A percentile compares a stretch with the other conserved stretches of the same genome.
Evolutionary conservation across 2,113 vertebrate genomes (phyloP).

Genomic region (Spilogale gracilis): DNA sequence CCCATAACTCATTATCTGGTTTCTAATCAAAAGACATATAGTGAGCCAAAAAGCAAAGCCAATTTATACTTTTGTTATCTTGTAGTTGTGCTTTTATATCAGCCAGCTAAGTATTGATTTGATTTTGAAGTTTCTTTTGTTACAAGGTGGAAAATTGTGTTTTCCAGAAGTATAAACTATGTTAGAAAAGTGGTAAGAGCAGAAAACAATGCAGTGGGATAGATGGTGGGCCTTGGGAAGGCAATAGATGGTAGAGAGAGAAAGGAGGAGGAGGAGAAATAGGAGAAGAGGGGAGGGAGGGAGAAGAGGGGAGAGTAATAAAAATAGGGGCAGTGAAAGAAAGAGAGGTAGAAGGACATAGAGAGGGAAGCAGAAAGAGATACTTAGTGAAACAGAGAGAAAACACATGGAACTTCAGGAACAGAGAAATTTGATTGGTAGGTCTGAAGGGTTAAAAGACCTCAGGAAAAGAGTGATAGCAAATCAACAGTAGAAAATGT

Average conservation of each 20-base stretch:
- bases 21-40: conserved; percentile 71
- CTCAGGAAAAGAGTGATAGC: neutral
- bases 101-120: conserved; percentile 54
- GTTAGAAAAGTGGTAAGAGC: neutral
- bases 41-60: conserved; percentile 60
- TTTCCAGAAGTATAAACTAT: neutral
- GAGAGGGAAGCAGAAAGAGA: neutral
- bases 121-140: conserved; percentile 30
- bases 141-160: neutral
- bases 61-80: conserved; percentile 42
- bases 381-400: neutral
- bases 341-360: neutral
- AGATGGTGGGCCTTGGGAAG: neutral
- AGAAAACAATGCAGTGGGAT: neutral
- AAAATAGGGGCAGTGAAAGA: neutral
- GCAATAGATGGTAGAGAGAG: neutral
- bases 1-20: conserved; percentile 75
- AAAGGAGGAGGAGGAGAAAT: too few species aligned
- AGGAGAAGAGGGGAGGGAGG: neutral
- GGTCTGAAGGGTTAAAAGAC: neutral
- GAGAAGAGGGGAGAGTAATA: neutral
- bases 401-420: neutral
- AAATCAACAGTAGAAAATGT: neutral
- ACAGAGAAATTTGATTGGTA: neutral
- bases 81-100: conserved; percentile 33